phyloP scores from a whole-genome alignment of 2,113 vertebrate species.

The Regulus satrapa region DNA sequence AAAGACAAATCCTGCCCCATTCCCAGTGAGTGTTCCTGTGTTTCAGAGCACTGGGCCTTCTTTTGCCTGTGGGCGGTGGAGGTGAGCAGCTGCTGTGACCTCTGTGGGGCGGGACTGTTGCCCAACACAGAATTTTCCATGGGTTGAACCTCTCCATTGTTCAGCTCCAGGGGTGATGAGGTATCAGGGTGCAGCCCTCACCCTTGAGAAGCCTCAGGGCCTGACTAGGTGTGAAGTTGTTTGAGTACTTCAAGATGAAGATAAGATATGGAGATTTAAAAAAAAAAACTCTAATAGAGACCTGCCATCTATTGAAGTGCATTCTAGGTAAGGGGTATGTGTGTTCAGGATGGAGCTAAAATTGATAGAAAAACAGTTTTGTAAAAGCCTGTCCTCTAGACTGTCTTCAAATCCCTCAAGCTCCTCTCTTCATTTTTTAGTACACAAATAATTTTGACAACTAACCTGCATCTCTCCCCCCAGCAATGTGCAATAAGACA shows the following conservation, averaged over 20 bases:
- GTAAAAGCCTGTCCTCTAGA: neutral
- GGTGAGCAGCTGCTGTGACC: neutral
- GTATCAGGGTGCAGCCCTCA: constrained; percentile 16
- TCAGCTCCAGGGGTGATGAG: neutral
- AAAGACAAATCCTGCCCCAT: neutral
- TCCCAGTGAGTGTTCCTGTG: neutral
- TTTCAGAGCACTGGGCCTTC: neutral
- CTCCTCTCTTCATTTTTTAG: neutral
- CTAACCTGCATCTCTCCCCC: neutral
- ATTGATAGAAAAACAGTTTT: neutral
- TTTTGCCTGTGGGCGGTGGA: rapidly evolving
- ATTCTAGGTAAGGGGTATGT: neutral
- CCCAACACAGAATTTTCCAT: neutral
- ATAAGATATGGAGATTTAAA: constrained; percentile 1
- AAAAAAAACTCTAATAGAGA: neutral
- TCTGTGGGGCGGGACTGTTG: neutral
- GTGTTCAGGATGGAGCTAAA: neutral
- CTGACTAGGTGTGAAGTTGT: constrained; percentile 46
- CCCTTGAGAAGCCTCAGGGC: constrained; percentile 40
- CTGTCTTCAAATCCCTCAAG: neutral
- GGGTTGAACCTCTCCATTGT: constrained; percentile 46
- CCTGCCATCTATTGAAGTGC: neutral
- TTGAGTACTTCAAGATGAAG: constrained; percentile 33
- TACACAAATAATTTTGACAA: neutral
- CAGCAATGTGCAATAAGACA: neutral